A percentile compares a stretch with the other conserved stretches of the same genome.
phyloP scores from a whole-genome alignment of 2,113 vertebrate species.

The Sus scrofa region DNA sequence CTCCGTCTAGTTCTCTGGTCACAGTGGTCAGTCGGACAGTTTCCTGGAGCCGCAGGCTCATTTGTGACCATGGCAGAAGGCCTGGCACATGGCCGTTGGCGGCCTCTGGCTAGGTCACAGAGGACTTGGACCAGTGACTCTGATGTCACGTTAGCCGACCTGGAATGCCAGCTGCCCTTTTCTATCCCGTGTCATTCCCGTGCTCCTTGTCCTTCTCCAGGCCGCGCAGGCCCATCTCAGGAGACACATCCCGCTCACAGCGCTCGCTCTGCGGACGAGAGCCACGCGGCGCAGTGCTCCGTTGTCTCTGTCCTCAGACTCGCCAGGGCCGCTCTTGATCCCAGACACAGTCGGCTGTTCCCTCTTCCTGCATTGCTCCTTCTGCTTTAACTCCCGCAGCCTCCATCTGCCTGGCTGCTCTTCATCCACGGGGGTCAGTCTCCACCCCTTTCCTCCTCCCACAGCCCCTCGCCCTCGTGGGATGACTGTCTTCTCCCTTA shows the following conservation, averaged over 20 bases:
- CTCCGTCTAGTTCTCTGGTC: not conserved
- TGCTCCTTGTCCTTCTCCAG: not conserved
- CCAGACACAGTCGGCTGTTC: accelerated
- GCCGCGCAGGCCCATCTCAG: not conserved
- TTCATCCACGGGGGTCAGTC: not conserved
- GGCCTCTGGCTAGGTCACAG: not conserved
- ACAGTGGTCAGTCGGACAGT: not conserved
- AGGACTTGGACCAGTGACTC: not conserved
- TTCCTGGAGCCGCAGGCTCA: not conserved
- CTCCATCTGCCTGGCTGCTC: not conserved
- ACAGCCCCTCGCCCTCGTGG: not conserved
- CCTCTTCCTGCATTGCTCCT: not conserved
- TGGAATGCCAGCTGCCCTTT: not conserved
- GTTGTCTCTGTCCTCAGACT: accelerated
- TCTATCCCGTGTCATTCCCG: not conserved
- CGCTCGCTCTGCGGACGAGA: not conserved
- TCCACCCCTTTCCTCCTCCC: not conserved
- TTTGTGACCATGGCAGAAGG: not conserved
- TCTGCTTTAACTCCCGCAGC: not conserved
- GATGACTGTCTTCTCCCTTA: not conserved
- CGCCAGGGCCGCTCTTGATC: not conserved
- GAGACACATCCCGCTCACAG: not conserved
- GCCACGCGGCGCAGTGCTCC: accelerated
- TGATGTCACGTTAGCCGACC: not conserved
- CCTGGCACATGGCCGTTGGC: not conserved